phyloP scores from a whole-genome alignment of 2,888 invertebrate genomes.

The Empis livida region DNA sequence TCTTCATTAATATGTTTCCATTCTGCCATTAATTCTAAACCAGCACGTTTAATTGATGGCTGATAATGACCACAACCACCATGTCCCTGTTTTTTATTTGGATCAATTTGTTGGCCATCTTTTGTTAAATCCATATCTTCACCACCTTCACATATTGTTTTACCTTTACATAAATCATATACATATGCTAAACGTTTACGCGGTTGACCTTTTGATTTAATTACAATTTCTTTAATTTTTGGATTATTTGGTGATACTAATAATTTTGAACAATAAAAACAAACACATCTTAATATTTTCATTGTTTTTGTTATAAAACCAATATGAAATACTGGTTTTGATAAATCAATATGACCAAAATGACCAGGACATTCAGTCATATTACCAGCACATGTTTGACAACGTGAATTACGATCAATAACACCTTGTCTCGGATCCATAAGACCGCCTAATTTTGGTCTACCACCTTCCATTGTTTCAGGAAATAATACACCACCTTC shows the following conservation, averaged over 20 bases:
- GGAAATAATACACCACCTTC: constrained; percentile 94
- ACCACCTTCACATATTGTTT: constrained; percentile 96
- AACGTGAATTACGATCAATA: constrained; percentile 83
- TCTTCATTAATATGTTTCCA: constrained; percentile 99
- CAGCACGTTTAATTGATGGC: constrained; percentile 78
- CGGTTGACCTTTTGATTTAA: constrained; percentile 94
- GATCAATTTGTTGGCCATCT: constrained; percentile 48
- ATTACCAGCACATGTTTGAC: constrained; percentile 93
- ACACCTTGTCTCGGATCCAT: constrained; percentile 99
- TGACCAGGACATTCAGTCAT: constrained; percentile 99
- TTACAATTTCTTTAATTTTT: constrained; percentile 47
- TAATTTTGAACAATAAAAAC: constrained; percentile 96
- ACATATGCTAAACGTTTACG: constrained; percentile 88
- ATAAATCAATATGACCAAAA: constrained; percentile 96
- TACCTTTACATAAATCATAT: constrained; percentile 95
- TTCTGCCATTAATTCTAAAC: constrained; percentile 89
- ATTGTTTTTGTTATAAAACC: constrained; percentile 96
- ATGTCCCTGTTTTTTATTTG: constrained; percentile 50
- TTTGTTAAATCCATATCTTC: constrained; percentile 92
- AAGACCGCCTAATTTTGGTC: constrained; percentile 93
- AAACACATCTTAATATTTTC: constrained; percentile 95
- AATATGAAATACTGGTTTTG: constrained; percentile 97
- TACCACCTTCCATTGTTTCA: constrained; percentile 96
- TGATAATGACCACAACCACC: constrained; percentile 98
- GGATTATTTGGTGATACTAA: constrained; percentile 83